These are phyloP conservation scores for Euthynnus affinis DNA, from an alignment of 2,797 vertebrate species.

Conservation along the genomic window DNA sequence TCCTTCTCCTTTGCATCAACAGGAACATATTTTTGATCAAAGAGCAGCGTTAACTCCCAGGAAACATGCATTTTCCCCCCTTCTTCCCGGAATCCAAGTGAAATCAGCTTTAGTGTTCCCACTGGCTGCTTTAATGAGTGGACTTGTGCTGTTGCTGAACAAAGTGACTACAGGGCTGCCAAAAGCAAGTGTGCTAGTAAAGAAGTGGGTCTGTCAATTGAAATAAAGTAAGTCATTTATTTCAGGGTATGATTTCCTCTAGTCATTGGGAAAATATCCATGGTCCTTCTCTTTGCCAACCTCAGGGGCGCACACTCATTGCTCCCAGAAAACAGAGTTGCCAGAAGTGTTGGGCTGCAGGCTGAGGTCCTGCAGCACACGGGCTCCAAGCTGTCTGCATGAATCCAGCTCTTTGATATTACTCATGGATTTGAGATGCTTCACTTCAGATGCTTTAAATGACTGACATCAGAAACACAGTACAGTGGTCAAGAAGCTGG, in stretches of 20 bases:
- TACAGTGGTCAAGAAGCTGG: neutral
- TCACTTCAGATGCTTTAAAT: slow-evolving; percentile 46
- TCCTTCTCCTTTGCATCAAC: slow-evolving; percentile 7
- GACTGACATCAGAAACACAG: slow-evolving; percentile 37
- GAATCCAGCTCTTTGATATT: slow-evolving; percentile 46
- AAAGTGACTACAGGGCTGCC: slow-evolving; percentile 57
- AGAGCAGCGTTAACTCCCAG: slow-evolving; percentile 26
- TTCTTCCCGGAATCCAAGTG: slow-evolving; percentile 58
- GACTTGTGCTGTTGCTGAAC: slow-evolving; percentile 57
- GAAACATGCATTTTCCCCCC: slow-evolving; percentile 28
- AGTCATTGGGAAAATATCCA: slow-evolving; percentile 81
- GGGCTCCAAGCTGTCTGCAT: slow-evolving; percentile 56
- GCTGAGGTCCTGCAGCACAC: slow-evolving; percentile 59
- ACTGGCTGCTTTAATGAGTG: slow-evolving; percentile 49
- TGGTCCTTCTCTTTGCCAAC: slow-evolving; percentile 66
- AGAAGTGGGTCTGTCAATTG: slow-evolving; percentile 75
- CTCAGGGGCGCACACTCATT: slow-evolving; percentile 59
- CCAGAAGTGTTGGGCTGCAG: slow-evolving; percentile 54
- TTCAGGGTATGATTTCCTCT: slow-evolving; percentile 67
- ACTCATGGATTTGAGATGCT: slow-evolving; percentile 38
- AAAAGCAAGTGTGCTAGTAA: slow-evolving; percentile 64
- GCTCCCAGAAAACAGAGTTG: slow-evolving; percentile 64
- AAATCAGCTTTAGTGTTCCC: slow-evolving; percentile 64
- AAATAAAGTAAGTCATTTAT: slow-evolving; percentile 82
- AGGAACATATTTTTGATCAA: slow-evolving; percentile 41